Conservation (phyloP, 2,797 vertebrate species). For the Aphelocoma californica region DNA sequence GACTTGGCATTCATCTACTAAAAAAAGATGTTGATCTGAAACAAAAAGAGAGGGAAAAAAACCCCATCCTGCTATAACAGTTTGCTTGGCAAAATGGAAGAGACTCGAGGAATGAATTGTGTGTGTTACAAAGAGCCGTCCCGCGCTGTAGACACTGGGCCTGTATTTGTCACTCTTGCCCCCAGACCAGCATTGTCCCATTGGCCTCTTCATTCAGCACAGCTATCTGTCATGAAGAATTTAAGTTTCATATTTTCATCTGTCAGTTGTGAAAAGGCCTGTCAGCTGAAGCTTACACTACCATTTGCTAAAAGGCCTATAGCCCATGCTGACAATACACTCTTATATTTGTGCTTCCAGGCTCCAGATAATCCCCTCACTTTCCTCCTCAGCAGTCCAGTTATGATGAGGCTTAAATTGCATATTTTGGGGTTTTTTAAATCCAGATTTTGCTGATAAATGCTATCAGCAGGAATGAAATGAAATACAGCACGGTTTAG, state of each 20-base stretch:
- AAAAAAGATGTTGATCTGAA: slow-evolving; percentile 59
- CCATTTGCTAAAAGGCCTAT: slow-evolving; percentile 90
- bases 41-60: background rate
- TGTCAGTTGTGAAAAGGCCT: slow-evolving; percentile 95
- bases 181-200: slow-evolving; percentile 58
- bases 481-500: slow-evolving; percentile 90
- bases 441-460: slow-evolving; percentile 98
- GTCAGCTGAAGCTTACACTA: slow-evolving; percentile 95
- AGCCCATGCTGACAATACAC: slow-evolving; percentile 90
- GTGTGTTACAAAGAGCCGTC: slow-evolving; percentile 49
- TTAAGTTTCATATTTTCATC: slow-evolving; percentile 96
- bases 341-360: slow-evolving; percentile 88
- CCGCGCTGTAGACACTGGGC: background rate
- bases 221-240: slow-evolving; percentile 96
- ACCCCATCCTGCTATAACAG: background rate
- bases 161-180: background rate
- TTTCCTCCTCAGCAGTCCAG: slow-evolving; percentile 85
- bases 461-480: slow-evolving; percentile 97
- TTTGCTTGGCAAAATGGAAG: slow-evolving; percentile 53
- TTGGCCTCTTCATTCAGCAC: slow-evolving; percentile 82
- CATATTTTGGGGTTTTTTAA: slow-evolving; percentile 90
- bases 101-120: slow-evolving; percentile 54
- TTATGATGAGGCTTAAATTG: slow-evolving; percentile 96
- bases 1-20: slow-evolving; percentile 72
- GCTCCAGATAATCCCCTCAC: slow-evolving; percentile 92